Evolutionary conservation across 2,888 invertebrate genomes (phyloP).

Genomic region (Teinopalpus imperialis): DNA sequence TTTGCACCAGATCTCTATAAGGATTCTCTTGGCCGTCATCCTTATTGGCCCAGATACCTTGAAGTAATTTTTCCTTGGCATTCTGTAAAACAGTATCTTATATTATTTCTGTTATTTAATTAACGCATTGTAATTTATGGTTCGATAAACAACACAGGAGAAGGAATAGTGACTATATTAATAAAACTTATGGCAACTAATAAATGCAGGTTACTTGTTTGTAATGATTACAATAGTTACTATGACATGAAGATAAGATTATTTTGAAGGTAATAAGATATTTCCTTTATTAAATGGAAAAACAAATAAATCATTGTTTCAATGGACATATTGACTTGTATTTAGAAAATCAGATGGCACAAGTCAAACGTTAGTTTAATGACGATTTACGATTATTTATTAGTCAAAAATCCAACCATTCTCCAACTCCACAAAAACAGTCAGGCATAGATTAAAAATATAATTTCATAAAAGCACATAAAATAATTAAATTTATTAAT

Average conservation of each 20-base stretch:
- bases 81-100: constrained; percentile 53
- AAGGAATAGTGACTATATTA: constrained; percentile 7
- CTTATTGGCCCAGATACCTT: constrained; percentile 78
- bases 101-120: constrained; percentile 1
- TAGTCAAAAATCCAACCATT: constrained; percentile 76
- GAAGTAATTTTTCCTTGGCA: constrained; percentile 75
- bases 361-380: constrained; percentile 16
- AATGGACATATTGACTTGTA: constrained; percentile 3
- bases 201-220: constrained; percentile 20
- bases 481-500: too few species aligned
- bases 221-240: constrained; percentile 20
- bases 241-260: constrained; percentile 20
- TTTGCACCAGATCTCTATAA: constrained; percentile 91
- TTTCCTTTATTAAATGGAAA: constrained; percentile 15
- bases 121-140: neutral
- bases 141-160: constrained; percentile 5
- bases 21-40: constrained; percentile 84
- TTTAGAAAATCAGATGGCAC: constrained; percentile 5
- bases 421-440: constrained; percentile 49
- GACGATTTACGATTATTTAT: constrained; percentile 32
- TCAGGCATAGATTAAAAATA: constrained; percentile 22
- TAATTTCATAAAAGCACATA: constrained; percentile 10
- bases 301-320: constrained; percentile 4
- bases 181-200: constrained; percentile 2
- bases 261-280: constrained; percentile 14